Evolutionary conservation across 2,113 vertebrate species (phyloP).

Genomic region (Mesocricetus auratus): DNA sequence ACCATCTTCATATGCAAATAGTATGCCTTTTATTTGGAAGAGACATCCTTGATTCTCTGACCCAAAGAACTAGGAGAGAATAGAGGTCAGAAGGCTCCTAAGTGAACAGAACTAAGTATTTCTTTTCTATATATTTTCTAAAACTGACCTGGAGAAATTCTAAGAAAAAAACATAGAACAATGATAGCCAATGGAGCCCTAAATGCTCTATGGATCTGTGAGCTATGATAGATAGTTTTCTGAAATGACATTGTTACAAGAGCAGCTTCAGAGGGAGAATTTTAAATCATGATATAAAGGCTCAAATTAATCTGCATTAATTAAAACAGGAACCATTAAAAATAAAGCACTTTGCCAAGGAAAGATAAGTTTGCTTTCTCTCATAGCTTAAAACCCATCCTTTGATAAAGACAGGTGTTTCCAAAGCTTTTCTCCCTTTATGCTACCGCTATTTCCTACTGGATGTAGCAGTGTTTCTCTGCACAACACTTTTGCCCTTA

Average conservation of each 20-base stretch:
- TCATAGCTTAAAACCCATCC: not conserved
- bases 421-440: too few species aligned
- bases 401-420: too few species aligned
- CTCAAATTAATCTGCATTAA: not conserved
- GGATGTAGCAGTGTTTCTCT: not conserved
- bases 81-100: not conserved
- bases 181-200: not conserved
- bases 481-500: too few species aligned
- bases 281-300: not conserved
- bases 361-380: not conserved
- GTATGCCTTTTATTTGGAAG: not conserved
- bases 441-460: too few species aligned
- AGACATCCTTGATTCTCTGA: not conserved
- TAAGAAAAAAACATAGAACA: not conserved
- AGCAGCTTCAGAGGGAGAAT: not conserved
- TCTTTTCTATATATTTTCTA: constrained; percentile 35
- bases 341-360: not conserved
- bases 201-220: not conserved
- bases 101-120: not conserved
- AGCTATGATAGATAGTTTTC: not conserved
- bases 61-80: not conserved
- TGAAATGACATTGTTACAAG: not conserved
- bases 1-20: not conserved
- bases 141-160: constrained; percentile 55
- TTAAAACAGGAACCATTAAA: not conserved